Base-by-base conservation (phyloP, 2,888 invertebrate species). In the Congeria kusceri region DNA sequence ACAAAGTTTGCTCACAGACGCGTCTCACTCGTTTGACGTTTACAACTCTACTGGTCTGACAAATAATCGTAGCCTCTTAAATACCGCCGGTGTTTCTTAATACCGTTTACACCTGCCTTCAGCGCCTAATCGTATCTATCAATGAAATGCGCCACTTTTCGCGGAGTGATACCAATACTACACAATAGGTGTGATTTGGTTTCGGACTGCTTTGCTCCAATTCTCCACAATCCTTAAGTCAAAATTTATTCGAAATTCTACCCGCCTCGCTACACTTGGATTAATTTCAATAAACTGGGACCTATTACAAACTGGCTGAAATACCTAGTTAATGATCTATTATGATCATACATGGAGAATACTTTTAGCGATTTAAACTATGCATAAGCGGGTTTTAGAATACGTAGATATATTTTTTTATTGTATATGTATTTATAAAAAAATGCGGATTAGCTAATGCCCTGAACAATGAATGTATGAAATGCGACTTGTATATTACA, bases 121-220 rank as follows among this genome's bases (percentile, higher is more conserved):
- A 63, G 39, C 47, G 27, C 47, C 5, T 63, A 68, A 39, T 27
- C 56, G 46, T 62, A 39, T 58, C 57, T 79, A 65, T 79, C 74
- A 79, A 79, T 79, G 78, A 74, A 76, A 67, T 57, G 63, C 71
- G 66, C 67, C 39, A 47, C 57, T 70, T 65, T 53, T 20, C 18
- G 78, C 78, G 78, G 56, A 70, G 32, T 66, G 70, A 79, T 74
- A 79, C 70, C 56, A 59, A 53, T 68, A 68, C 63, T 47, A 57
- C 11, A 66, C 59, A 28, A 47, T 49, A 68, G 49, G 76, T 65
- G 76, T 69, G 29, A 76, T 32, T 27, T 70, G 76, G 76, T 58
- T 70, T 29, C 25, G 9, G 73, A 59, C 47, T 39, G 39, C 39
- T 58, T 39, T 23, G 27, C 59, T 47, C 39, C 63, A 70, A 70